These are phyloP conservation scores for Chiloscyllium punctatum DNA, from an alignment of 2,797 vertebrate species.

Conservation along the genomic window DNA sequence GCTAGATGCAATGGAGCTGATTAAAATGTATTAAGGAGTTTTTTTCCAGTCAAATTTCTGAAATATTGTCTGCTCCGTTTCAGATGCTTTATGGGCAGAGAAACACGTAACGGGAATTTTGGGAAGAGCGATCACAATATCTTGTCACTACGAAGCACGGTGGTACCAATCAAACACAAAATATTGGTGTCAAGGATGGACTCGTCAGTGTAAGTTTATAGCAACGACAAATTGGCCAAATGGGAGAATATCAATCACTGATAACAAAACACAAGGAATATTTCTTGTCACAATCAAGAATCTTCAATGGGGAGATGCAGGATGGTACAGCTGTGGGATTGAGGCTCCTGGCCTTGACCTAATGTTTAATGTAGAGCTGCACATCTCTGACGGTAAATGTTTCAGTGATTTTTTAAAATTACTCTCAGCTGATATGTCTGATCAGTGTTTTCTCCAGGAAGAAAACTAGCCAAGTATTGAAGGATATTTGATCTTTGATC, in stretches of 20 bases:
- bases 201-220: background rate
- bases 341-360: background rate
- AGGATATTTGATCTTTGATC: background rate
- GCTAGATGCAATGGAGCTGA: background rate
- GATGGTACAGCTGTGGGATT: background rate
- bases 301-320: background rate
- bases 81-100: background rate
- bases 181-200: background rate
- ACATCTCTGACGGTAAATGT: no score
- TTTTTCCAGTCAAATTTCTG: background rate
- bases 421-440: no score
- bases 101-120: background rate
- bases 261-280: background rate
- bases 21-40: background rate
- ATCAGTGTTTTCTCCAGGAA: no score
- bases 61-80: background rate
- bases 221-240: background rate
- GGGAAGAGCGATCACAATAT: background rate
- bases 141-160: background rate
- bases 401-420: no score
- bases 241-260: background rate
- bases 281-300: background rate
- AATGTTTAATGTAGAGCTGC: background rate
- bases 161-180: background rate
- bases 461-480: no score